Conservation (phyloP, 2,113 vertebrate species). For the Lota lota region DNA sequence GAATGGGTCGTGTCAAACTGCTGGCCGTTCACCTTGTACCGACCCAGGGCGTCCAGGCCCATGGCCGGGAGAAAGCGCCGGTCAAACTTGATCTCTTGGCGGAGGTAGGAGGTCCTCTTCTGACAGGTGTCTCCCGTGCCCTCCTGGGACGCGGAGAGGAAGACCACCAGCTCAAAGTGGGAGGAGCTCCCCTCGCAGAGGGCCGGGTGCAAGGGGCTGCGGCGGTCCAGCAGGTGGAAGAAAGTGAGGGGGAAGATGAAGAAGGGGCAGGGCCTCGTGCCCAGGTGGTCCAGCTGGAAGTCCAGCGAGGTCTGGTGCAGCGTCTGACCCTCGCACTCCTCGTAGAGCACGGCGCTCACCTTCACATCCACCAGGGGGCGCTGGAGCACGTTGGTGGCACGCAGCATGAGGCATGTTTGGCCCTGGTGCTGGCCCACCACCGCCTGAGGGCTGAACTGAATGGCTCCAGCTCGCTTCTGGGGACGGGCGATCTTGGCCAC, state of each 20-base stretch:
- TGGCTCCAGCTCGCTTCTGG: slow-evolving; percentile 88
- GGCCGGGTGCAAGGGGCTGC: slow-evolving; percentile 82
- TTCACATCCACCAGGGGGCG: slow-evolving; percentile 85
- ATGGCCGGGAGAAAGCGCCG: slow-evolving; percentile 81
- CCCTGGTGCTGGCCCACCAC: slow-evolving; percentile 82
- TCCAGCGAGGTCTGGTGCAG: slow-evolving; percentile 88
- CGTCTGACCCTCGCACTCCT: slow-evolving; percentile 82
- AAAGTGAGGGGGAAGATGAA: slow-evolving; percentile 94
- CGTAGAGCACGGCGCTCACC: slow-evolving; percentile 87
- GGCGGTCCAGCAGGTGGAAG: slow-evolving; percentile 79
- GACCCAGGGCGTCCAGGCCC: slow-evolving; percentile 76
- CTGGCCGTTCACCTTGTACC: slow-evolving; percentile 84
- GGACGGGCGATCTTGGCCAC: slow-evolving; percentile 97
- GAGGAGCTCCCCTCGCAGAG: slow-evolving; percentile 75
- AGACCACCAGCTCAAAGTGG: slow-evolving; percentile 90
- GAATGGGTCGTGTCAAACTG: slow-evolving; percentile 85
- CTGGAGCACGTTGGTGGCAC: slow-evolving; percentile 86
- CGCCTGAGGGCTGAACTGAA: slow-evolving; percentile 86
- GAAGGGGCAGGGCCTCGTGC: slow-evolving; percentile 82
- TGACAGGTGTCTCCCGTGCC: slow-evolving; percentile 91
- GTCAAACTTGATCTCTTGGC: slow-evolving; percentile 86
- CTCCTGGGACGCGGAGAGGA: slow-evolving; percentile 90
- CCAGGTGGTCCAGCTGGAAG: slow-evolving; percentile 83
- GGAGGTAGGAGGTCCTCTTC: slow-evolving; percentile 91
- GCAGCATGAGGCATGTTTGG: slow-evolving; percentile 83